phyloP scores from a whole-genome alignment of 2,888 invertebrate genomes.

The Poecilus cupreus region DNA sequence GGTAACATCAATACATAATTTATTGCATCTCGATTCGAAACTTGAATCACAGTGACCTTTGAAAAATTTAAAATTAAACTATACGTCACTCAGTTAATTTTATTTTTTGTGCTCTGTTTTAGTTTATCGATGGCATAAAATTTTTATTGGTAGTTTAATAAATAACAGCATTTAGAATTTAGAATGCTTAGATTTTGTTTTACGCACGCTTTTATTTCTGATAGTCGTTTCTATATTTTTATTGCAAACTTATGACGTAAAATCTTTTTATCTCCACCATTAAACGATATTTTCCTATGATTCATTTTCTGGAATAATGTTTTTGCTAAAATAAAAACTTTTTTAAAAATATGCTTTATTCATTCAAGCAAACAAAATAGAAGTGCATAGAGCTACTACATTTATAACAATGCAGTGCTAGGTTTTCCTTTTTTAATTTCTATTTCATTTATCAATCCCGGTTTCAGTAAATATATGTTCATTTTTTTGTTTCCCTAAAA shows the following conservation, averaged over 20 bases:
- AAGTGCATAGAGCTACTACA: too few relatives aligned
- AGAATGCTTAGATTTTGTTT: not conserved
- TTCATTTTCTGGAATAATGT: too few relatives aligned
- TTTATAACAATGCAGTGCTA: too few relatives aligned
- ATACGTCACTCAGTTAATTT: not conserved
- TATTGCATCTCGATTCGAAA: not conserved
- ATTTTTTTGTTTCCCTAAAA: too few relatives aligned
- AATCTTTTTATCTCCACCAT: too few relatives aligned
- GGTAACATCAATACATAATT: not conserved
- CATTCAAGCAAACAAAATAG: too few relatives aligned
- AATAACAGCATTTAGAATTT: not conserved
- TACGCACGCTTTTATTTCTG: not conserved
- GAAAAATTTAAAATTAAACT: not conserved
- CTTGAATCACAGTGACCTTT: not conserved
- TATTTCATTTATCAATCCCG: too few relatives aligned
- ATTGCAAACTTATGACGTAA: not conserved
- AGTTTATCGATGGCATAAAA: not conserved
- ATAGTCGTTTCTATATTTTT: constrained; percentile 7
- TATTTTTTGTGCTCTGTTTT: not conserved
- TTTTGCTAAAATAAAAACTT: too few relatives aligned
- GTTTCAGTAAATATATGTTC: too few relatives aligned
- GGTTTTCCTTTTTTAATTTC: too few relatives aligned
- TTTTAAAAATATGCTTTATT: too few relatives aligned
- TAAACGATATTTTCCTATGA: too few relatives aligned
- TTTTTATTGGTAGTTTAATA: not conserved